Evolutionary conservation across 2,797 vertebrate species (phyloP), one percentile per base, ranked within the genome.

Genomic region (Allobates femoralis): DNA sequence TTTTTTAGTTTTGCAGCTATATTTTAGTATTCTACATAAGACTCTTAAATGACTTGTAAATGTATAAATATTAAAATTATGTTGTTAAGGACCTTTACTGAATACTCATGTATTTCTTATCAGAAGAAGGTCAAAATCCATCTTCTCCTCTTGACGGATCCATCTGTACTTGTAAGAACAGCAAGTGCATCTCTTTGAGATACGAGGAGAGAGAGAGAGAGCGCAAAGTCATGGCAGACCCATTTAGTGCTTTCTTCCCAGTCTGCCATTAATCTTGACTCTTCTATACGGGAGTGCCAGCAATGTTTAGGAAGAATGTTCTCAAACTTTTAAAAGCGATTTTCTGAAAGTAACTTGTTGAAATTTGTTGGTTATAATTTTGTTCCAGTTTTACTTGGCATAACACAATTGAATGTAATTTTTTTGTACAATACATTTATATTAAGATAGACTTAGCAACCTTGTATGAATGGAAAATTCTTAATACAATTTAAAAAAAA

Each of bases 201-300:
- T 88, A 89, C 23, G 89, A 80, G 79, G 91, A 90, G 91, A 90
- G 88, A 81, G 64, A 91, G 56, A 90, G 88, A 81, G 67, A 91
- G 56, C 86, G 83, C 67, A 75, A 83, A 88, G 89, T 88, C 73
- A 84, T 88, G 88, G 83, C 87, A 81, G 87, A 66, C 78, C 87
- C 60, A 81, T 88, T 90, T 89, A 88, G 88, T 87, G 87, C 64
- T 8, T 67, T 87, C 90, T 87, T 86, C 73, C 71, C 69, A 89
- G 80, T 58, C 84, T 87, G 67, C 60, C 78, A 89, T 89, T 87
- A 90, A 79, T 90, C 89, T 79, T 81, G 7, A 79, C 85, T 89
- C 64, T 86, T 89, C 79, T 77, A 67, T 83, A 81, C 51, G 34
- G 51, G 75, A 75, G 34, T 85, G 86, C 82, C 77, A 81, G 60